A percentile compares a stretch with the other conserved stretches of the same genome.
These are phyloP conservation scores for Eristalinus sepulchralis DNA, from an alignment of 2,888 invertebrate genomes.

Conservation along the genomic window DNA sequence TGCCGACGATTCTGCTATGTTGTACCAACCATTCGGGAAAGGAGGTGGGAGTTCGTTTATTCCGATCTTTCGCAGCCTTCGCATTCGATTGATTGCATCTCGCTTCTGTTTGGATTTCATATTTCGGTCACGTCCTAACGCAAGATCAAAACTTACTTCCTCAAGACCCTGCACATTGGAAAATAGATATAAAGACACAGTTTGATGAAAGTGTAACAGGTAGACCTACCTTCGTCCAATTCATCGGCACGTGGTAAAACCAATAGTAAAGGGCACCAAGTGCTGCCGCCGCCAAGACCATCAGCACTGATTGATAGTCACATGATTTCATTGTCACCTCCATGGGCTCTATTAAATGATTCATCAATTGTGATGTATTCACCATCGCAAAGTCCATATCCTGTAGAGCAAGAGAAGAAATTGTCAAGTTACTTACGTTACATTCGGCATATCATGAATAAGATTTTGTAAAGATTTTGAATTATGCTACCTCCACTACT, in stretches of 20 bases:
- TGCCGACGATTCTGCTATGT: constrained; percentile 86
- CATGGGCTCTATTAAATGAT: constrained; percentile 31
- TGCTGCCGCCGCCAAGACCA: not conserved
- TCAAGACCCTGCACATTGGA: constrained; percentile 72
- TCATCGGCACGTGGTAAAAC: constrained; percentile 47
- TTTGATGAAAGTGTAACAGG: not conserved
- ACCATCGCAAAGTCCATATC: constrained; percentile 31
- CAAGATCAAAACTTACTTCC: constrained; percentile 72
- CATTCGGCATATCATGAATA: not conserved
- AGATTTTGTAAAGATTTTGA: not conserved
- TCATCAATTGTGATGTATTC: constrained; percentile 40
- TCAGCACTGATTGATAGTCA: constrained; percentile 3
- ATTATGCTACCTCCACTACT: constrained; percentile 39
- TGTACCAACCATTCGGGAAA: constrained; percentile 95
- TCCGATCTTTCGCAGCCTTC: constrained; percentile 84
- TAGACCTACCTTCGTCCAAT: constrained; percentile 64
- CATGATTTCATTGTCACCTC: constrained; percentile 37
- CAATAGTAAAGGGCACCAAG: constrained; percentile 34
- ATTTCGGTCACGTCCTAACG: constrained; percentile 43
- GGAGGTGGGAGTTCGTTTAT: constrained; percentile 87
- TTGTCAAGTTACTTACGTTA: not conserved
- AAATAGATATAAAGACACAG: not conserved
- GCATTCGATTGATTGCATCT: constrained; percentile 81
- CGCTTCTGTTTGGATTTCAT: constrained; percentile 71
- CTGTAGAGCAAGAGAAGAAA: constrained; percentile 16